Base-by-base conservation (phyloP, 2,797 vertebrate species). In the Menidia menidia region DNA sequence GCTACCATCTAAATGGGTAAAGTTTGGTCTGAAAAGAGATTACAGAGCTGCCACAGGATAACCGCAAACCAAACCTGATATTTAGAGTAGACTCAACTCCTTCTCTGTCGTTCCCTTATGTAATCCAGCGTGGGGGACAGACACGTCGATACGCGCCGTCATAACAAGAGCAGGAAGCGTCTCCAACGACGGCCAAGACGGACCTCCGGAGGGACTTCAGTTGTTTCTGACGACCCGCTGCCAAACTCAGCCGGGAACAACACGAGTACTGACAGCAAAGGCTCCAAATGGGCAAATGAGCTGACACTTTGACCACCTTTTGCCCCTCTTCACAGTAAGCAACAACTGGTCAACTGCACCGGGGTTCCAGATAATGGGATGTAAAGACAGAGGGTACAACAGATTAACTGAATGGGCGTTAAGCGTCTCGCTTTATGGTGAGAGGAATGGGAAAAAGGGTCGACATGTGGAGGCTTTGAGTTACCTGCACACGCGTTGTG, bases 21-120 rank as follows among this genome's bases (percentile, higher is more conserved):
- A n/a, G 69, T 76, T 78, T 61, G 65, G 41, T 48, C 48, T 47
- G 53, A 68, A 67, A 71, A 59, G 55, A 50, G 79, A 87, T 84
- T 81, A 80, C 68, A 88, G 64, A 47, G 45, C 67, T 41, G 53
- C 56, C 41, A 71, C 25, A 14, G 54, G 69, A 52, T 60, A 63
- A 83, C 69, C 80, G 77, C 80, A 71, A 64, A 82, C 60, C 73
- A 72, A 75, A 80, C 67, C 74, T 69, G 67, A 63, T 55, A 86
- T 78, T 81, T 81, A 44, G 57, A 71, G 35, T 79, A 73, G 25
- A 51, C 64, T 77, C 71, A 78, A 80, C 44, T 74, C 25, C 13
- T 57, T 45, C 45, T 58, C 25, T 31, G 56, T 77, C 30, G 68
- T 51, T 62, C 54, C 65, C 67, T 60, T 73, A 33, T 68, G 7